A percentile compares a stretch with the other conserved stretches of the same genome.
Conservation (phyloP, 2,113 vertebrate genomes). For the Leuciscus idus region DNA sequence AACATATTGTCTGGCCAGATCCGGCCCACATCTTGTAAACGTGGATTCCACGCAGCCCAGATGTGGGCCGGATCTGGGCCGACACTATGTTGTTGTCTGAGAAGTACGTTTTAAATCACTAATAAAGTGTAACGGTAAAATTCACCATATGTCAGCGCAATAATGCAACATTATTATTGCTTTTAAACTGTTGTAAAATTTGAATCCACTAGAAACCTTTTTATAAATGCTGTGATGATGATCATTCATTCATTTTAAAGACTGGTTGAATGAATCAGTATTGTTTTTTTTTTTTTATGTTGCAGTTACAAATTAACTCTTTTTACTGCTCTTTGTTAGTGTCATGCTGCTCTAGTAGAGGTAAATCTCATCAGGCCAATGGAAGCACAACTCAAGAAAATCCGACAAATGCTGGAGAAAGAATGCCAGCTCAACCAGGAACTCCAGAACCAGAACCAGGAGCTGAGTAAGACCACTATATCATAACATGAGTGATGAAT, state of each 20-base stretch:
- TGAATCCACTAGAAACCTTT: background rate
- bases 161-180: background rate
- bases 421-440: conserved; percentile 75
- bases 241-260: background rate
- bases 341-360: background rate
- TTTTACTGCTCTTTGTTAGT: background rate
- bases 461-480: conserved; percentile 69
- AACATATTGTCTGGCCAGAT: too few species aligned
- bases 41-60: too few species aligned
- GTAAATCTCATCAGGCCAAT: conserved; percentile 60
- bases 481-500: background rate
- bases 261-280: background rate
- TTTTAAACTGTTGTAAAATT: background rate
- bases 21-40: too few species aligned
- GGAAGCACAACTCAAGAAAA: conserved; percentile 75
- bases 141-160: background rate
- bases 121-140: too few species aligned
- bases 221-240: background rate
- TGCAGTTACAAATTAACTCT: background rate
- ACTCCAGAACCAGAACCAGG: conserved; percentile 73
- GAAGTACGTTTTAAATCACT: too few species aligned
- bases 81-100: too few species aligned
- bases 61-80: too few species aligned
- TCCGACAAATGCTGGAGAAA: conserved; percentile 75
- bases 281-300: background rate